Percentiles rank a stretch among this genome's conserved stretches.
phyloP scores from a whole-genome alignment of 1,140 invertebrate species.

The Paraescarpia echinospica region DNA sequence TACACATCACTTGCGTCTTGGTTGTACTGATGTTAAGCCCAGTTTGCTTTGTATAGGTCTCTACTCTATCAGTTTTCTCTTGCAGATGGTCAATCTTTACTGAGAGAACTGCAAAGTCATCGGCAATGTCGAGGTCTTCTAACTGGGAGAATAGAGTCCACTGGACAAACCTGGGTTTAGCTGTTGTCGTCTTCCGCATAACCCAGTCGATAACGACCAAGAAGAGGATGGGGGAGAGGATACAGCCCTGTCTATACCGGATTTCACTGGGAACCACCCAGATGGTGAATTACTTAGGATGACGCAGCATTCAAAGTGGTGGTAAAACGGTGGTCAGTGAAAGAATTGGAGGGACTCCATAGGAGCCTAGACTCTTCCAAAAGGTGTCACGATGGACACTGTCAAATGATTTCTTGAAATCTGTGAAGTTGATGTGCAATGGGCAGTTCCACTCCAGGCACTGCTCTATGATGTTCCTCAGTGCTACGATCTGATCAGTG shows the following conservation, averaged over 20 bases:
- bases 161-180: background rate
- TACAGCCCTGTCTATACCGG: slow-evolving; percentile 10
- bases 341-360: too few species aligned
- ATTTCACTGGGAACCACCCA: slow-evolving; percentile 12
- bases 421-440: too few species aligned
- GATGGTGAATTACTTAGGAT: background rate
- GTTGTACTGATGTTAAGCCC: too few species aligned
- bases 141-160: background rate
- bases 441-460: background rate
- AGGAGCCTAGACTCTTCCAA: too few species aligned
- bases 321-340: too few species aligned
- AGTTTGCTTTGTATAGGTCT: background rate
- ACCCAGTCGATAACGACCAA: slow-evolving; percentile 12
- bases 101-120: background rate
- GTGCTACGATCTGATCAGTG: too few species aligned
- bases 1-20: slow-evolving; percentile 8
- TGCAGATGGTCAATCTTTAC: slow-evolving; percentile 5
- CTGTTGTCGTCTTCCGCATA: slow-evolving; percentile 9
- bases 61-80: slow-evolving; percentile 10
- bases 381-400: too few species aligned
- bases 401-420: too few species aligned
- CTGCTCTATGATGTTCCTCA: background rate
- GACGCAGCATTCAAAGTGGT: background rate
- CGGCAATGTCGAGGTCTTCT: slow-evolving; percentile 13
- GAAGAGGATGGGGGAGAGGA: slow-evolving; percentile 11